Evolutionary conservation across 2,888 invertebrate species (phyloP).

Genomic region (Drosophila melanosoma): DNA sequence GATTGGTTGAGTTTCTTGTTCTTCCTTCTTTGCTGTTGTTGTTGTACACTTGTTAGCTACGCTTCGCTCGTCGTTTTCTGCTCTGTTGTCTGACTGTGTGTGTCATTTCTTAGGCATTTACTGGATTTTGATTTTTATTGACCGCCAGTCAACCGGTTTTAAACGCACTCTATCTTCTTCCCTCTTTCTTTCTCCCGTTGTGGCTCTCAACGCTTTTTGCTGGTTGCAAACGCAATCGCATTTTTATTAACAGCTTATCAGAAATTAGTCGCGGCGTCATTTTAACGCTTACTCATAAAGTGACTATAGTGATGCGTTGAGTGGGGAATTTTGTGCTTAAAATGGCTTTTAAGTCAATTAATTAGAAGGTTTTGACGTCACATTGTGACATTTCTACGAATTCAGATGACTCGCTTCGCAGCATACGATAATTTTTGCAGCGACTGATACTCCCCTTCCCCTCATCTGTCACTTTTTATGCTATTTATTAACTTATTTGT

Average conservation of each 20-base stretch:
- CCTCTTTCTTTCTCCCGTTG: not conserved
- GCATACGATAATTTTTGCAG: conserved; percentile 55
- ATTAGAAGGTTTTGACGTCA: conserved; percentile 53
- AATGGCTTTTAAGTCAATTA: conserved; percentile 32
- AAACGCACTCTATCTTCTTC: conserved; percentile 2
- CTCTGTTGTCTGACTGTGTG: conserved; percentile 32
- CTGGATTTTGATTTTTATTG: conserved; percentile 66
- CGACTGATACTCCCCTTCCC: not conserved
- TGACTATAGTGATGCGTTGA: not conserved
- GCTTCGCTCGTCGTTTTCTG: conserved; percentile 36
- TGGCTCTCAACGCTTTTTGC: not conserved
- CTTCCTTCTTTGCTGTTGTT: conserved; percentile 8
- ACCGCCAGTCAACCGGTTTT: conserved; percentile 63
- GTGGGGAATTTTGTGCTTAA: conserved; percentile 21
- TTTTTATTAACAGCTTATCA: conserved; percentile 53
- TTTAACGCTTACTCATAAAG: conserved; percentile 53
- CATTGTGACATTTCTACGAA: conserved; percentile 47
- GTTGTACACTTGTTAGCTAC: conserved; percentile 61
- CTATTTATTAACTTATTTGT: conserved; percentile 55
- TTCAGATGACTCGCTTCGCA: conserved; percentile 44
- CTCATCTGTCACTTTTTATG: conserved; percentile 3
- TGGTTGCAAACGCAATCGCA: conserved; percentile 34
- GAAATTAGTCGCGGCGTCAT: conserved; percentile 50
- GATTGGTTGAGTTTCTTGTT: not conserved
- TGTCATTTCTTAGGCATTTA: conserved; percentile 73